These are phyloP conservation scores for Geothlypis trichas DNA, from an alignment of 2,113 vertebrate species.

Conservation along the genomic window DNA sequence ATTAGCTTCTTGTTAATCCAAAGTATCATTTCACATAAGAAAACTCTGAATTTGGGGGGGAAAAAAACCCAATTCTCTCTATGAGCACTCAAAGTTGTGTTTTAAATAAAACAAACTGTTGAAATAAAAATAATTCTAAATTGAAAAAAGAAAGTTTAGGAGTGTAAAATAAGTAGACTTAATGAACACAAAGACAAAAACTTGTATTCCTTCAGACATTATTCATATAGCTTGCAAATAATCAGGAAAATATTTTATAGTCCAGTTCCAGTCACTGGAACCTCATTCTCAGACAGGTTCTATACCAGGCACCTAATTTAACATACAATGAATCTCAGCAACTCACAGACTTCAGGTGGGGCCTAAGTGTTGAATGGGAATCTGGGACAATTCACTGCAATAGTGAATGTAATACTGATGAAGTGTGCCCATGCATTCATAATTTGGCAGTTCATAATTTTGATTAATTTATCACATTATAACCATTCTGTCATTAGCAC, in stretches of 20 bases:
- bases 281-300: neutral
- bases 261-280: neutral
- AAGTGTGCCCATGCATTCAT: neutral
- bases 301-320: neutral
- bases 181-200: neutral
- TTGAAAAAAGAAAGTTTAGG: neutral
- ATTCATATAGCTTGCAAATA: neutral
- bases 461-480: neutral
- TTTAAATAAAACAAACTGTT: neutral
- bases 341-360: neutral
- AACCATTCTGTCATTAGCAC: neutral
- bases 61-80: rapidly evolving
- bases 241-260: neutral
- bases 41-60: neutral
- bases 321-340: neutral
- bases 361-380: neutral
- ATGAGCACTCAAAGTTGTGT: neutral
- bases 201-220: neutral
- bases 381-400: neutral
- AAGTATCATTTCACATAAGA: neutral
- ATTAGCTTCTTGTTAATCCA: neutral
- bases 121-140: neutral
- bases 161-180: neutral
- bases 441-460: neutral
- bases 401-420: neutral